Base-by-base conservation (phyloP, 2,113 vertebrate genomes). In the chimpanzee (Pan troglodytes) region DNA sequence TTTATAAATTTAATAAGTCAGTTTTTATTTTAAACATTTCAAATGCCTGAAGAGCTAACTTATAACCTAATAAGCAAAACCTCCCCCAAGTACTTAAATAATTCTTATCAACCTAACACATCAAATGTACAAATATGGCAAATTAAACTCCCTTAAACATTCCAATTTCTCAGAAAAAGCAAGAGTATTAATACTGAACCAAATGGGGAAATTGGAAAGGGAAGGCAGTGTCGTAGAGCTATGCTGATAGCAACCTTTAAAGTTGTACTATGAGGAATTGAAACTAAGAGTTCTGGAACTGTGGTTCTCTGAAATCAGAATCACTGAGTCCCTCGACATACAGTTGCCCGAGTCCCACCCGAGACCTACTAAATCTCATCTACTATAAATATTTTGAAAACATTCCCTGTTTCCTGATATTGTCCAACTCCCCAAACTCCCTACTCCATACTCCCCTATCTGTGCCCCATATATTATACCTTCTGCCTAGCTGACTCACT, bases 1-100 rank as follows among this genome's bases (percentile, higher is more conserved):
- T 87, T 93, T 68, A 75, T 95, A 92, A 75, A 72, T 73, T 95
- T 93, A 85, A 90, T 79, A 95, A 87, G 72, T 79, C 3, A 4
- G 23, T 52, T 95, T 94, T 95, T 85, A 93, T 89, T 96, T 95
- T 95, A 95, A 95, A 87, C 2, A 55, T 89, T 90, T 92, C 75
- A 80, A 80, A 67, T 43, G 43, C 55, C 57, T 82, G 35, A 48
- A 90, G 90, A 92, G n/a, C 38, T 92, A 78, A 88, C 35, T 84
- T 88, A 88, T 30, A 93, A 84, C 32, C 85, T 80, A 95, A 81
- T 55, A 67, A 97, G 50, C 7, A 84, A 93, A 93, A 87, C 43
- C 81, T 97, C 52, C n/a, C 12, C 18, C 75, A 92, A 94, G 48
- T 79, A 82, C 57, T 72, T 85, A 91, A 94, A 84, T 61, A 94